phyloP scores from a whole-genome alignment of 2,797 vertebrate species.

The Spondyliosoma cantharus region DNA sequence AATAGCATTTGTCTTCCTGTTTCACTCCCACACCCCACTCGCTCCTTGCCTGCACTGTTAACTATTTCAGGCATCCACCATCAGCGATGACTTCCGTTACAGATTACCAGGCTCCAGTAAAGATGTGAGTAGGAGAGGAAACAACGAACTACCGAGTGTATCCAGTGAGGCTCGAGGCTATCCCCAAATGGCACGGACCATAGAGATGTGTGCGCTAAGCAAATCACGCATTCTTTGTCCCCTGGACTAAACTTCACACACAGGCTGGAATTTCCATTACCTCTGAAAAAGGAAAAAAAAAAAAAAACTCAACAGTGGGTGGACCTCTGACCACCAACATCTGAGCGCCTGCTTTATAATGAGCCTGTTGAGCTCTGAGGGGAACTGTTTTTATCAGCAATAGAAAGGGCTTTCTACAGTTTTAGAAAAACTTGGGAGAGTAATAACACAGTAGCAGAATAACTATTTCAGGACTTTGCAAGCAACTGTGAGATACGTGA shows the following conservation, averaged over 20 bases:
- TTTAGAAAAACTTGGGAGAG: not conserved
- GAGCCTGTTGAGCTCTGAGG: slow-evolving; percentile 28
- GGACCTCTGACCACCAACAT: slow-evolving; percentile 53
- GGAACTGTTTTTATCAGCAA: slow-evolving; percentile 1
- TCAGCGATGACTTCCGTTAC: slow-evolving; percentile 29
- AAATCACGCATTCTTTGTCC: slow-evolving; percentile 57
- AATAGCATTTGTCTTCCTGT: slow-evolving; percentile 58
- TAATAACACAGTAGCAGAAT: not conserved
- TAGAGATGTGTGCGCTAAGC: slow-evolving; percentile 36
- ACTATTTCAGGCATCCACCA: slow-evolving; percentile 45
- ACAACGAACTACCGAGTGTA: not conserved
- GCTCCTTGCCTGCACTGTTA: slow-evolving; percentile 25
- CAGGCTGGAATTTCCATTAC: slow-evolving; percentile 72
- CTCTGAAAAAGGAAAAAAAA: slow-evolving; percentile 14
- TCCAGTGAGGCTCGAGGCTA: slow-evolving; percentile 2
- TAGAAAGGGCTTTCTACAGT: not conserved
- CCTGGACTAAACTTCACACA: slow-evolving; percentile 60
- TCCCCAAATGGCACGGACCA: slow-evolving; percentile 20
- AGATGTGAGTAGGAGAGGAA: not conserved
- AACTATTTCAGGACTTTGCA: not conserved
- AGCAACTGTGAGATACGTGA: not conserved
- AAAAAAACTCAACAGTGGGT: slow-evolving; percentile 46
- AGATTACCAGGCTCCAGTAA: slow-evolving; percentile 2
- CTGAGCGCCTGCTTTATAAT: slow-evolving; percentile 43
- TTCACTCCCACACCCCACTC: slow-evolving; percentile 16